Evolutionary conservation across 1,140 invertebrate species (phyloP).

Genomic region (Bemisia tabaci): DNA sequence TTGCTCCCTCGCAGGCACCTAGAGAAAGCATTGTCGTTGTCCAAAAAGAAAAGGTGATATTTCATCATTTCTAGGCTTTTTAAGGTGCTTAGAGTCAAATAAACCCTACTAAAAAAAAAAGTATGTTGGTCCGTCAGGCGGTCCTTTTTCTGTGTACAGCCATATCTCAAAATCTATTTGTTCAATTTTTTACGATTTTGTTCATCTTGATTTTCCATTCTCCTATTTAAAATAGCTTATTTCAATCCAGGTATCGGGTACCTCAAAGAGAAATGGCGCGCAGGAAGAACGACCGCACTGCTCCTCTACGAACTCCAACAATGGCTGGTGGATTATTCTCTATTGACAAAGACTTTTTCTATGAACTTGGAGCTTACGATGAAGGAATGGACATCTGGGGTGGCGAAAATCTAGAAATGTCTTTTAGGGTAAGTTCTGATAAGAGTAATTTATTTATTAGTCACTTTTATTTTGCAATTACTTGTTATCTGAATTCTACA

Average conservation of each 20-base stretch:
- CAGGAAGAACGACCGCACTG: conserved; percentile 72
- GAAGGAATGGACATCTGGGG: conserved; percentile 99
- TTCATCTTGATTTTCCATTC: conserved; percentile 9
- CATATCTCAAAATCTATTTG: no score
- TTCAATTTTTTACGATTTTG: conserved; percentile 7
- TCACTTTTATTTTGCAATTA: background rate
- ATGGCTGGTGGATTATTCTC: conserved; percentile 99
- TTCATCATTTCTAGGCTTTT: no score
- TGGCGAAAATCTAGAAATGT: conserved; percentile 98
- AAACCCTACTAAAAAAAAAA: no score
- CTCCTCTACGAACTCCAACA: conserved; percentile 84
- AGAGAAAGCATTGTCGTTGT: no score
- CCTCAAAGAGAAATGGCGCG: conserved; percentile 88
- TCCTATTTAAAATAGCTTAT: conserved; percentile 4
- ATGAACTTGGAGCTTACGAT: conserved; percentile 93
- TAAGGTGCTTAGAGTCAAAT: no score
- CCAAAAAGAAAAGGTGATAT: no score
- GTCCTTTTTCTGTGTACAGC: no score
- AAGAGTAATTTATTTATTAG: no score
- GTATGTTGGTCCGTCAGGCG: no score
- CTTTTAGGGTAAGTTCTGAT: conserved; percentile 74
- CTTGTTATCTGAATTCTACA: background rate
- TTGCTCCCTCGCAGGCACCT: no score
- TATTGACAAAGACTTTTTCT: conserved; percentile 93
- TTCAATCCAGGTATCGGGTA: conserved; percentile 69